Conservation (phyloP, 2,113 vertebrate genomes). For the Xerus inauris region DNA sequence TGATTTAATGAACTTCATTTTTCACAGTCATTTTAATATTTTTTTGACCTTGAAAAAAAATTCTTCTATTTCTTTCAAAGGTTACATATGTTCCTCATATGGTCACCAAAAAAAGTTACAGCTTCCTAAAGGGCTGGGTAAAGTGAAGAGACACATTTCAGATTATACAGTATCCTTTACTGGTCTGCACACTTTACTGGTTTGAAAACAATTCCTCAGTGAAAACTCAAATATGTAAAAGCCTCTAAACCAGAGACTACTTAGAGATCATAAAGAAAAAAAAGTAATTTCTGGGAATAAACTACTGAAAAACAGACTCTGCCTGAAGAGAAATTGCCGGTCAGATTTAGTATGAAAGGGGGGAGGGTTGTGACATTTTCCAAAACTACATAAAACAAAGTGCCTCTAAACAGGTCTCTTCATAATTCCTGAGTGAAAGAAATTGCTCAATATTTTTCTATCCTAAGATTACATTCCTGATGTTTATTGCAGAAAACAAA, state of each 20-base stretch:
- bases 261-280: not conserved
- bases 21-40: conserved; percentile 37
- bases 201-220: conserved; percentile 29
- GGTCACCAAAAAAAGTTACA: conserved; percentile 41
- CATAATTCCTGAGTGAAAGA: not conserved
- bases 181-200: not conserved
- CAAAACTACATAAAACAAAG: conserved; percentile 14
- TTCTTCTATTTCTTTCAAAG: conserved; percentile 25
- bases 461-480: not conserved
- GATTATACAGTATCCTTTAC: not conserved
- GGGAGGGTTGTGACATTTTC: not conserved
- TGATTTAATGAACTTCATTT: conserved; percentile 40
- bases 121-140: conserved; percentile 17
- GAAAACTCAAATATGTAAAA: conserved; percentile 48
- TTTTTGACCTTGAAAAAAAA: conserved; percentile 34
- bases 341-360: not conserved
- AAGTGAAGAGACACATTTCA: conserved; percentile 24
- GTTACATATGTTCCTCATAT: conserved; percentile 46
- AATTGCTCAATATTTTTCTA: conserved; percentile 48
- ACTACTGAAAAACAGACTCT: conserved; percentile 20
- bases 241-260: not conserved
- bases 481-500: conserved; percentile 37
- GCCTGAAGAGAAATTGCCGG: not conserved
- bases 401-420: not conserved
- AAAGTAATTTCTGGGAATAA: conserved; percentile 27